These are phyloP conservation scores for Petrocephalus microphthalmus DNA, from an alignment of 2,113 vertebrate genomes.

Conservation along the genomic window DNA sequence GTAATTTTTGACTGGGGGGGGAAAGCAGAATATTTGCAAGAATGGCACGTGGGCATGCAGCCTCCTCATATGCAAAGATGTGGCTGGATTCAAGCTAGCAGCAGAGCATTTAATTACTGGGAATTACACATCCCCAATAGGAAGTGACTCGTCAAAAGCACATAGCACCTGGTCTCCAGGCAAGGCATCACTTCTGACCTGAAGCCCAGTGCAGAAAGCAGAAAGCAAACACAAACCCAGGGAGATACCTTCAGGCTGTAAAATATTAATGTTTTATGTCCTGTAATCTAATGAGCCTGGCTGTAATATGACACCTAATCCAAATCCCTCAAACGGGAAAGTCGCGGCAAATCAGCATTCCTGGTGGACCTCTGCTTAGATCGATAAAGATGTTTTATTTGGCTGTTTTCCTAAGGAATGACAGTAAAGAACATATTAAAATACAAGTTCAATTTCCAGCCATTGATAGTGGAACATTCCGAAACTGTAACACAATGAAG, in stretches of 20 bases:
- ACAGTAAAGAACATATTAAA: neutral
- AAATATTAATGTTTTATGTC: neutral
- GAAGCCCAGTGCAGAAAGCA: neutral
- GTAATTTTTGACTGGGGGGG: neutral
- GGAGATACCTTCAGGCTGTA: neutral
- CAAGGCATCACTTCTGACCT: neutral
- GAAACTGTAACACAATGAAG: neutral
- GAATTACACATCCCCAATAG: neutral
- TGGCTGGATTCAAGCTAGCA: neutral
- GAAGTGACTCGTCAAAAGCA: neutral
- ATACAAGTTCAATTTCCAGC: neutral
- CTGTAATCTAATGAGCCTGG: neutral
- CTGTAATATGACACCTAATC: neutral
- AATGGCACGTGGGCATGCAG: neutral
- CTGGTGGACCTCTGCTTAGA: neutral
- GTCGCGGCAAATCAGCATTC: neutral
- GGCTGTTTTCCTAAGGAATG: neutral
- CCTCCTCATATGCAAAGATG: neutral
- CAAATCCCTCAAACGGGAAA: neutral
- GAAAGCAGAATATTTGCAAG: neutral
- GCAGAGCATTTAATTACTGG: neutral
- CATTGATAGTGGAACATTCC: neutral
- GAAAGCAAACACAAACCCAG: neutral
- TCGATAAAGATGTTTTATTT: neutral
- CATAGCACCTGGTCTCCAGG: neutral